Evolutionary conservation across 2,888 invertebrate genomes (phyloP).

Genomic region (Melanchra persicariae): DNA sequence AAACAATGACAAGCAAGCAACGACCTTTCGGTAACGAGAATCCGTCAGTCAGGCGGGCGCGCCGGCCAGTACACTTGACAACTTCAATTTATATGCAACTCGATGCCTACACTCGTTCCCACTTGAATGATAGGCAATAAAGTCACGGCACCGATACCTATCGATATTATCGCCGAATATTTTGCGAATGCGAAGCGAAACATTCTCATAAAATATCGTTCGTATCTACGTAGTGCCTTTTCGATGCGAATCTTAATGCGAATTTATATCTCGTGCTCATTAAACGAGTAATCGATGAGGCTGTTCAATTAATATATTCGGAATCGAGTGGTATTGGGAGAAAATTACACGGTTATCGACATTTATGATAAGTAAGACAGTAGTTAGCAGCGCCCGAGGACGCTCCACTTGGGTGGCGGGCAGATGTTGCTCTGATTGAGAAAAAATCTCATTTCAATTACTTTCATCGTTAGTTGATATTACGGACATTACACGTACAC

Average conservation of each 20-base stretch:
- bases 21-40: slow-evolving; percentile 88
- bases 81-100: slow-evolving; percentile 85
- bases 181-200: slow-evolving; percentile 47
- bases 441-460: slow-evolving; percentile 82
- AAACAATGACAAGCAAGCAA: slow-evolving; percentile 78
- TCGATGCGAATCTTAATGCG: slow-evolving; percentile 60
- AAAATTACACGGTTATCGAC: slow-evolving; percentile 73
- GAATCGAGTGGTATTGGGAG: slow-evolving; percentile 70
- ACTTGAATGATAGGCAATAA: slow-evolving; percentile 75
- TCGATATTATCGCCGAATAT: slow-evolving; percentile 62
- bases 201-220: slow-evolving; percentile 47
- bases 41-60: slow-evolving; percentile 80
- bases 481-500: slow-evolving; percentile 72
- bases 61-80: slow-evolving; percentile 75
- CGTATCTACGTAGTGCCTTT: slow-evolving; percentile 47
- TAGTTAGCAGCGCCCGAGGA: slow-evolving; percentile 57
- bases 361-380: slow-evolving; percentile 56
- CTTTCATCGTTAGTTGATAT: slow-evolving; percentile 77
- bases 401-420: slow-evolving; percentile 79
- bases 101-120: slow-evolving; percentile 73
- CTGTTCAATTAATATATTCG: slow-evolving; percentile 70
- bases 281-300: slow-evolving; percentile 69
- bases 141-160: slow-evolving; percentile 66
- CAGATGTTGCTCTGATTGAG: slow-evolving; percentile 79
- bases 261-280: slow-evolving; percentile 68